These are phyloP conservation scores for Salpingus planirostris DNA, from an alignment of 2,888 invertebrate genomes.

Conservation along the genomic window DNA sequence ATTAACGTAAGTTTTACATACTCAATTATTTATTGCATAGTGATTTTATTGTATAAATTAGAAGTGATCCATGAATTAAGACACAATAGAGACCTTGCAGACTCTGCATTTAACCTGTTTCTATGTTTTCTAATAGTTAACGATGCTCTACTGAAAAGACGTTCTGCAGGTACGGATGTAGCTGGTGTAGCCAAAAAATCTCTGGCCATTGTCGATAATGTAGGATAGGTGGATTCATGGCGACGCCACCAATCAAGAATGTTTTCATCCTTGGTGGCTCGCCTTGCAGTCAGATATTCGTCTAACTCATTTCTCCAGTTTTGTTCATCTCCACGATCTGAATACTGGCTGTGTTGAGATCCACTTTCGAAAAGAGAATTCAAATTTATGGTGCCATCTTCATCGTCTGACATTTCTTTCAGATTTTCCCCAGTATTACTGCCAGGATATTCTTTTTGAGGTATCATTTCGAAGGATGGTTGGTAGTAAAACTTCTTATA, in stretches of 20 bases:
- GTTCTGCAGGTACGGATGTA: constrained; percentile 12
- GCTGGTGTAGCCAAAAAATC: constrained; percentile 14
- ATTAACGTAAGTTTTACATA: too few species aligned
- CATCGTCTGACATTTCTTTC: too few species aligned
- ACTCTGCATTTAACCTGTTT: constrained; percentile 3
- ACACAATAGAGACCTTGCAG: constrained; percentile 7
- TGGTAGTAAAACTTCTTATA: too few species aligned
- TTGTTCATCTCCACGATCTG: too few species aligned
- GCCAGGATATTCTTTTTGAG: too few species aligned
- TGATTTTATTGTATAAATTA: constrained; percentile 1
- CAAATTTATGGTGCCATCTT: too few species aligned
- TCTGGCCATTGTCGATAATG: constrained; percentile 12
- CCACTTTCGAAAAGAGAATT: too few species aligned
- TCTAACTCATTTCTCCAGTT: constrained; percentile 9
- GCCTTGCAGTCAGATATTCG: constrained; percentile 13
- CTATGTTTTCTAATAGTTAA: constrained; percentile 12
- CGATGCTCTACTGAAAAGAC: constrained; percentile 14
- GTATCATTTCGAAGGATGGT: too few species aligned
- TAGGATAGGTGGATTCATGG: constrained; percentile 12
- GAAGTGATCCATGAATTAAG: constrained; percentile 7
- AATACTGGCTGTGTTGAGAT: too few species aligned
- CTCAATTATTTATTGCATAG: too few species aligned
- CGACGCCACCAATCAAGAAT: constrained; percentile 14
- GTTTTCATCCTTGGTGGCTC: constrained; percentile 13
- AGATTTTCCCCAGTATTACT: too few species aligned